Conservation (phyloP, 1,140 invertebrate genomes). For the Nilaparvata lugens region DNA sequence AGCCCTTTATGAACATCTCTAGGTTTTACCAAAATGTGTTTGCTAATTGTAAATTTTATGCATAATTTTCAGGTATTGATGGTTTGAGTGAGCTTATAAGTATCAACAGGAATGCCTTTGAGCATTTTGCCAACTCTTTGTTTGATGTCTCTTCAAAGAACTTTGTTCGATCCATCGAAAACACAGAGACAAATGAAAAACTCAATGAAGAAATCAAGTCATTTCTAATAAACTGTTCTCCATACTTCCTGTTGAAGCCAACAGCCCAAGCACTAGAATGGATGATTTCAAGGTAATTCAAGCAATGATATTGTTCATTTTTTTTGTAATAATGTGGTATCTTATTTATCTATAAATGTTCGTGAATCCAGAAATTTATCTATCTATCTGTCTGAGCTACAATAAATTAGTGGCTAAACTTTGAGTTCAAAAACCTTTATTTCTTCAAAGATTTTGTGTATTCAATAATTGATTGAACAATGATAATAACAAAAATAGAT, state of each 20-base stretch:
- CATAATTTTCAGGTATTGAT: constrained; percentile 42
- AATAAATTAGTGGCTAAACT: too few species aligned
- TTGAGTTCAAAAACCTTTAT: too few species aligned
- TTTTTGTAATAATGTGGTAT: too few species aligned
- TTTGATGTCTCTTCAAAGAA: constrained; percentile 63
- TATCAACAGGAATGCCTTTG: constrained; percentile 55
- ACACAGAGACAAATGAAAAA: constrained; percentile 60
- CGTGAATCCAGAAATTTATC: too few species aligned
- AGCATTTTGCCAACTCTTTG: constrained; percentile 59
- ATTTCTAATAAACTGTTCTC: constrained; percentile 72
- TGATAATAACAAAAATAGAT: too few species aligned
- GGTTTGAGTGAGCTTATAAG: constrained; percentile 73
- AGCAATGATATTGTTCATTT: too few species aligned
- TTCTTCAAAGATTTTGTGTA: too few species aligned
- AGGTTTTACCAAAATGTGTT: too few species aligned
- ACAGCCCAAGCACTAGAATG: constrained; percentile 88
- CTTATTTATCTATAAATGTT: too few species aligned
- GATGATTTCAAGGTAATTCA: constrained; percentile 59
- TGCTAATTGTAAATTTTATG: background rate
- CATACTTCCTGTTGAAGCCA: constrained; percentile 74
- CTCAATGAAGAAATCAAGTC: constrained; percentile 66
- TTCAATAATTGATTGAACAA: too few species aligned
- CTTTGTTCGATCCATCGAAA: constrained; percentile 72
- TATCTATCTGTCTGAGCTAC: too few species aligned
- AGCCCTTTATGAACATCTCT: too few species aligned